These are phyloP conservation scores for Geophilus truncorum DNA, from an alignment of 2,888 invertebrate species.

Conservation along the genomic window DNA sequence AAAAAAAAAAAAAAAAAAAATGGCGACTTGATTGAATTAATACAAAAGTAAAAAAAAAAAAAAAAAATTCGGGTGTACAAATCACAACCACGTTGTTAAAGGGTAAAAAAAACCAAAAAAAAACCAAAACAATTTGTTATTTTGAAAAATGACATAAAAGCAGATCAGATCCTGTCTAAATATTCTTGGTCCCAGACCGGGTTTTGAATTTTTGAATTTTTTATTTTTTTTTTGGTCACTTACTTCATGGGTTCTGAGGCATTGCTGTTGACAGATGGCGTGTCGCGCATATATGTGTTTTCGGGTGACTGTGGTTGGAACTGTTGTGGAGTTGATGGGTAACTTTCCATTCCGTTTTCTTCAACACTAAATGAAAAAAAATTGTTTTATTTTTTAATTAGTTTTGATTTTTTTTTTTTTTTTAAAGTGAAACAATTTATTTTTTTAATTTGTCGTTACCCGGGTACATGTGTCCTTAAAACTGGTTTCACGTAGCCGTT, in stretches of 20 bases:
- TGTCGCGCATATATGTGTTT: constrained; percentile 34
- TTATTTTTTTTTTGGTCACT: background rate
- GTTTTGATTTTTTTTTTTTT: background rate
- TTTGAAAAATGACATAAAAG: too few species aligned
- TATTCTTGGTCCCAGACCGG: background rate
- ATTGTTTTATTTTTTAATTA: too few species aligned
- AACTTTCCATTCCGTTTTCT: constrained; percentile 35
- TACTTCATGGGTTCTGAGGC: constrained; percentile 37
- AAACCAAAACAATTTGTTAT: too few species aligned
- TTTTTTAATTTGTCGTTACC: constrained; percentile 46
- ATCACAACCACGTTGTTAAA: background rate
- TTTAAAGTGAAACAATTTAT: too few species aligned
- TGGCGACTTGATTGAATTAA: background rate
- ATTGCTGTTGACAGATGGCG: constrained; percentile 37
- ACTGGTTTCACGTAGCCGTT: constrained; percentile 84
- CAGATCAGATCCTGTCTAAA: background rate
- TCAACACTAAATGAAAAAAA: too few species aligned
- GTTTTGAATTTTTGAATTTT: background rate
- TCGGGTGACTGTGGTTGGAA: constrained; percentile 37
- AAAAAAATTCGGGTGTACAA: too few species aligned
- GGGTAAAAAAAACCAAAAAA: too few species aligned
- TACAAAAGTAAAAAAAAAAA: too few species aligned
- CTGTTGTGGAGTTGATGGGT: constrained; percentile 36
- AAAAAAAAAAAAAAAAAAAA: background rate
- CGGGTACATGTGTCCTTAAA: constrained; percentile 76